Evolutionary conservation across 1,140 invertebrate genomes (phyloP), one percentile per base, ranked within the genome.

Genomic region (Pristionchus pacificus): DNA sequence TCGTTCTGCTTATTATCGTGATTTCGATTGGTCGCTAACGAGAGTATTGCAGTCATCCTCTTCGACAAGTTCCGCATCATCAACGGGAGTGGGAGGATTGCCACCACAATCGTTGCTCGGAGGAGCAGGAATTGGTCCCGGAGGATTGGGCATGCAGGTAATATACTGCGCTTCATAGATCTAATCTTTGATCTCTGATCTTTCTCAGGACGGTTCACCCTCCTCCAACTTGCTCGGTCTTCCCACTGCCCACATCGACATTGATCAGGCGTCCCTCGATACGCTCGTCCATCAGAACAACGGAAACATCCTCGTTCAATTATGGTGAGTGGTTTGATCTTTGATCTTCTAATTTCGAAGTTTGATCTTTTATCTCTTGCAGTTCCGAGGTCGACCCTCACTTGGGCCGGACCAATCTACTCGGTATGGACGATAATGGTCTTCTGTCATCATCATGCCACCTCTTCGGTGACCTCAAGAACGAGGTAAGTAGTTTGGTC

Each of bases 271-370:
- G 30, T 66, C 65, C 13, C 32, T 75, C 6, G 74, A 75, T 33
- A 38, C 74, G 2, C 62, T 75, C 33, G 73, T 75, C 14, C 60
- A 68, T 15, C 74, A 59, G 58, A 77, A 75, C 61, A 68, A 72
- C 59, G 60, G 73, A 0, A 72, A 67, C 38, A 59, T 75, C 13
- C 61, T 75, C 15, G 66, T 75, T 65, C 74, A 75, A 32, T 62
- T 68, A 30, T 75, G 68, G 58, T 71, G 70, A 68, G 62, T 15
- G 59, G 71, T 68, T 19, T 55, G 6, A 24, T 68, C 31, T 73
- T 71, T n/a, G 38, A 71, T 19, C 65, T 38, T 59, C 27, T 38
- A 71, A 32, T 29, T 25, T 19, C 28, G 27, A 32, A 70, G 67
- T 49, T 30, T 71, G 66, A 72, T 55, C 66, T 32, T 25, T 32